phyloP scores from a whole-genome alignment of 1,140 invertebrate genomes.

The Drosophila grimshawi region DNA sequence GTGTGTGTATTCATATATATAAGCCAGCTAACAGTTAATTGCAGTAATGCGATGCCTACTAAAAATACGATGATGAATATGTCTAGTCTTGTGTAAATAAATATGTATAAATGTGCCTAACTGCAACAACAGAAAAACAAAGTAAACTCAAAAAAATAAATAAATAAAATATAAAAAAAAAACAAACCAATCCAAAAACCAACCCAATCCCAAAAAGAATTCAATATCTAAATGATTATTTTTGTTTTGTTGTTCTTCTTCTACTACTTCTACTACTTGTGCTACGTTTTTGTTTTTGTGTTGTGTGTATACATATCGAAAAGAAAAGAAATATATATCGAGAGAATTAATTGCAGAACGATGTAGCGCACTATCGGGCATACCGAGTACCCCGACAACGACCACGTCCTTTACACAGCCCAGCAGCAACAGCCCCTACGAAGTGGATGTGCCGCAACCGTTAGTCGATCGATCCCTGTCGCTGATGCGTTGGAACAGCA shows the following conservation, averaged over 20 bases:
- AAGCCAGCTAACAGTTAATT: slow-evolving; percentile 41
- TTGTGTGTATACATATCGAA: slow-evolving; percentile 67
- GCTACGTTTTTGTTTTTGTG: slow-evolving; percentile 28
- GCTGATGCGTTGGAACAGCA: slow-evolving; percentile 85
- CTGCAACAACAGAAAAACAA: slow-evolving; percentile 50
- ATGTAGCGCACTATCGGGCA: slow-evolving; percentile 86
- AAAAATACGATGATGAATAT: slow-evolving; percentile 64
- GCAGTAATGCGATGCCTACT: slow-evolving; percentile 57
- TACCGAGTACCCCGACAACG: slow-evolving; percentile 81
- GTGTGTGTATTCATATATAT: slow-evolving; percentile 26
- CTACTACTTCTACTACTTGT: no score
- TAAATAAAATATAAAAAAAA: neutral
- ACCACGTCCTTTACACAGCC: slow-evolving; percentile 79
- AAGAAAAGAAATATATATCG: slow-evolving; percentile 54
- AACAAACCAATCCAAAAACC: slow-evolving; percentile 5
- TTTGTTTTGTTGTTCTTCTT: slow-evolving; percentile 49
- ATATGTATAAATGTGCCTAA: slow-evolving; percentile 30
- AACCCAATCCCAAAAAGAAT: slow-evolving; percentile 7
- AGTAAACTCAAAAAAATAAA: slow-evolving; percentile 19
- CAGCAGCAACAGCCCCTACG: slow-evolving; percentile 75
- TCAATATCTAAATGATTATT: slow-evolving; percentile 29
- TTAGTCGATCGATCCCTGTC: slow-evolving; percentile 85
- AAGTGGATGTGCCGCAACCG: slow-evolving; percentile 85
- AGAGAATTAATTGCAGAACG: slow-evolving; percentile 84
- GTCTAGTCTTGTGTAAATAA: slow-evolving; percentile 61